Conservation (phyloP, 2,888 invertebrate species). For the Liopterus haemorrhoidalis region DNA sequence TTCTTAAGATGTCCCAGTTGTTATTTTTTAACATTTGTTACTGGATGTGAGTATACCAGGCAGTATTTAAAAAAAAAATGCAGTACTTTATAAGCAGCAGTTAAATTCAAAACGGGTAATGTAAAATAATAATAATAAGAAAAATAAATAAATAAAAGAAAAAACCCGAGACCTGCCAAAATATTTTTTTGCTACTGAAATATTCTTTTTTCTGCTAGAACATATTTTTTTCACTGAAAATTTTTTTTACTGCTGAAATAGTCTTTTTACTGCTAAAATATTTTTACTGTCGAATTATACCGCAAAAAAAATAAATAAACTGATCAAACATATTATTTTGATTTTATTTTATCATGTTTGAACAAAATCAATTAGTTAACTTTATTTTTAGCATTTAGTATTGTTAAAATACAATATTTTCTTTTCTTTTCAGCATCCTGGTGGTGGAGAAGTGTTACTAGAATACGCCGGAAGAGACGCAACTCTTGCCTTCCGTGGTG, state of each 20-base stretch:
- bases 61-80: too few species aligned
- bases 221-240: background rate
- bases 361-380: conserved; percentile 7
- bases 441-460: conserved; percentile 72
- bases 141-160: too few species aligned
- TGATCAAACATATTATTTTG: too few species aligned
- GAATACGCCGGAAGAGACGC: conserved; percentile 84
- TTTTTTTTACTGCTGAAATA: background rate
- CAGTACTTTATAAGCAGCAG: too few species aligned
- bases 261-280: background rate
- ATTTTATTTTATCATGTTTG: conserved; percentile 28
- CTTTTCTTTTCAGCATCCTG: conserved; percentile 63
- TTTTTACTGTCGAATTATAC: conserved; percentile 8
- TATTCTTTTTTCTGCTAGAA: too few species aligned
- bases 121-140: too few species aligned
- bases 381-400: background rate
- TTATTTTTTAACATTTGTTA: too few species aligned
- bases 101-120: too few species aligned
- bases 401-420: conserved; percentile 12
- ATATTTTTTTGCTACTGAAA: too few species aligned
- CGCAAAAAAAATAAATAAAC: background rate
- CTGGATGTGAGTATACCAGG: too few species aligned
- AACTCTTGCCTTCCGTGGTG: conserved; percentile 72
- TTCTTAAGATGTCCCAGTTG: too few species aligned
- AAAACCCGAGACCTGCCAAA: too few species aligned